These are phyloP conservation scores for Tetanocera ferruginea DNA, from an alignment of 2,888 invertebrate genomes.

Conservation along the genomic window DNA sequence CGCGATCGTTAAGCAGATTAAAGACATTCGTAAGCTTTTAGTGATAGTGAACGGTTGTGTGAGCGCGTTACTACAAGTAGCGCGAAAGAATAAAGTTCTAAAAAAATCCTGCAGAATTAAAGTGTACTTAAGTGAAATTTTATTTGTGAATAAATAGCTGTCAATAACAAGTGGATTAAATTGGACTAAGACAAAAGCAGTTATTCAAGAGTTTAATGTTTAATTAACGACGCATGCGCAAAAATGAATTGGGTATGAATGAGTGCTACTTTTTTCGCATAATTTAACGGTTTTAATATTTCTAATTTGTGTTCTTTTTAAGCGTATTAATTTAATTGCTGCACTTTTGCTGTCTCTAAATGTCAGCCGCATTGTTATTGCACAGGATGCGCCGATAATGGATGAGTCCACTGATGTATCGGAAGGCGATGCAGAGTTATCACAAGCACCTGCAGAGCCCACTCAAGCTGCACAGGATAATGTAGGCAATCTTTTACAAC, in stretches of 20 bases:
- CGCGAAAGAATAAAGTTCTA: background rate
- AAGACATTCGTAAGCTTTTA: constrained; percentile 52
- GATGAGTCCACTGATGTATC: constrained; percentile 16
- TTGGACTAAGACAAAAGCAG: no score
- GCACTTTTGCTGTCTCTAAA: constrained; percentile 29
- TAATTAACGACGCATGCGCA: background rate
- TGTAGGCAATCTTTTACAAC: background rate
- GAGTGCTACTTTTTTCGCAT: background rate
- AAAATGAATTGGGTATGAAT: constrained; percentile 33
- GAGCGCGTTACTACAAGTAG: background rate
- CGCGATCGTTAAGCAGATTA: constrained; percentile 43
- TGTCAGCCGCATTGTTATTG: constrained; percentile 7
- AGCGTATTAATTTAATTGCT: constrained; percentile 3
- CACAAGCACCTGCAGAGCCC: background rate
- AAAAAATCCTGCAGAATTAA: background rate
- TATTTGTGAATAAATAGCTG: background rate
- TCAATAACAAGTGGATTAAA: background rate
- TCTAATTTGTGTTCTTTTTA: background rate
- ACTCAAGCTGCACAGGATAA: constrained; percentile 3
- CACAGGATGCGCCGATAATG: constrained; percentile 21
- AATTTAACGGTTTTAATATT: background rate
- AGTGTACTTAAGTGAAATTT: background rate
- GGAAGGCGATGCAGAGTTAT: background rate
- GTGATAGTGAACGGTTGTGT: constrained; percentile 21
- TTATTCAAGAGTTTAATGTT: background rate